These are phyloP conservation scores for Gambusia holbrooki DNA, from an alignment of 2,113 vertebrate species.

Conservation along the genomic window DNA sequence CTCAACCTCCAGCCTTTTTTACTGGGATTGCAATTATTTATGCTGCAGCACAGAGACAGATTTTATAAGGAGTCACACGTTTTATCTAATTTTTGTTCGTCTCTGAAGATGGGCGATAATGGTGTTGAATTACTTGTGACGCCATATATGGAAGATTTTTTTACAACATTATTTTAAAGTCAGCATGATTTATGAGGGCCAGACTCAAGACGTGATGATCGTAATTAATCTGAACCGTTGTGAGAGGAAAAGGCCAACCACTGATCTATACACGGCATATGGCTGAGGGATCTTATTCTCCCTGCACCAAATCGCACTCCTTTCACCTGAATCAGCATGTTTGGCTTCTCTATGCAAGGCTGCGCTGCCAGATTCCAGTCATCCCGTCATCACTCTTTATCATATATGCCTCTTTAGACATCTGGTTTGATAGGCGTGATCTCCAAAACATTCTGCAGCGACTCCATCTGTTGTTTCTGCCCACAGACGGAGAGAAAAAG, in stretches of 20 bases:
- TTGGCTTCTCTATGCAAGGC: conserved; percentile 34
- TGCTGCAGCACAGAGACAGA: conserved; percentile 50
- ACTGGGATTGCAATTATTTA: conserved; percentile 71
- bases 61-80: conserved; percentile 59
- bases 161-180: conserved; percentile 77
- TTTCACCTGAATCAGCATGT: conserved; percentile 76
- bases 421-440: conserved; percentile 6
- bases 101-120: conserved; percentile 66
- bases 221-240: conserved; percentile 79
- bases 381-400: conserved; percentile 35
- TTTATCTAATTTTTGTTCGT: conserved; percentile 61
- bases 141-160: conserved; percentile 65
- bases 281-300: conserved; percentile 69
- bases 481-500: not conserved
- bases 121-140: conserved; percentile 43
- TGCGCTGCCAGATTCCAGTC: conserved; percentile 41
- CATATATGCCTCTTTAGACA: conserved; percentile 22
- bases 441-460: not conserved
- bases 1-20: conserved; percentile 63
- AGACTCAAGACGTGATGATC: conserved; percentile 71
- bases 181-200: conserved; percentile 76
- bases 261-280: conserved; percentile 74
- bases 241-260: conserved; percentile 70
- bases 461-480: not conserved
- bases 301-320: conserved; percentile 62